Conservation (phyloP, 2,797 vertebrate genomes). For the Oreonectes daqikongensis region DNA sequence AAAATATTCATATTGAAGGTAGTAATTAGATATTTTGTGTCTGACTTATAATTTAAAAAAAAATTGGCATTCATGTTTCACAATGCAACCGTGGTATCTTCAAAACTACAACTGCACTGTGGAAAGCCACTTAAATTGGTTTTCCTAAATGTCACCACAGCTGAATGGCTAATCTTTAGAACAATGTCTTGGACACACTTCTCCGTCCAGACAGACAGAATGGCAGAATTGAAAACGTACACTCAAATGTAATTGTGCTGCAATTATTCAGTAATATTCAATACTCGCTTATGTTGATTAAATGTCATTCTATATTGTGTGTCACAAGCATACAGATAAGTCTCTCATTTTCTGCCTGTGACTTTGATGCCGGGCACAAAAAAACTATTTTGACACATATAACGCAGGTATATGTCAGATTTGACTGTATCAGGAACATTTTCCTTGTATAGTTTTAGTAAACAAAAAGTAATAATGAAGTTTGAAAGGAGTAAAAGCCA, state of each 20-base stretch:
- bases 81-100: too few species aligned
- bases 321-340: background rate
- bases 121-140: constrained; percentile 18
- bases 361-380: background rate
- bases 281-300: constrained; percentile 17
- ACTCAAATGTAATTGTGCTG: constrained; percentile 23
- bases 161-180: background rate
- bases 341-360: constrained; percentile 4
- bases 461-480: too few species aligned
- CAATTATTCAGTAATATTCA: constrained; percentile 25
- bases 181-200: background rate
- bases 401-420: background rate
- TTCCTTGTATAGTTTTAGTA: background rate
- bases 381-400: too few species aligned
- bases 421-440: background rate
- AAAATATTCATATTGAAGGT: too few species aligned
- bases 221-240: constrained; percentile 4
- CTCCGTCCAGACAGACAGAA: background rate
- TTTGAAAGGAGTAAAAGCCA: background rate
- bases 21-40: background rate
- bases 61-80: too few species aligned
- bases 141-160: constrained; percentile 47
- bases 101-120: background rate
- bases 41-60: background rate
- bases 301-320: constrained; percentile 45